Percentiles rank a stretch among this genome's conserved stretches.
Evolutionary conservation across 1,140 invertebrate species (phyloP).

Genomic region (Oryctes rhinoceros): DNA sequence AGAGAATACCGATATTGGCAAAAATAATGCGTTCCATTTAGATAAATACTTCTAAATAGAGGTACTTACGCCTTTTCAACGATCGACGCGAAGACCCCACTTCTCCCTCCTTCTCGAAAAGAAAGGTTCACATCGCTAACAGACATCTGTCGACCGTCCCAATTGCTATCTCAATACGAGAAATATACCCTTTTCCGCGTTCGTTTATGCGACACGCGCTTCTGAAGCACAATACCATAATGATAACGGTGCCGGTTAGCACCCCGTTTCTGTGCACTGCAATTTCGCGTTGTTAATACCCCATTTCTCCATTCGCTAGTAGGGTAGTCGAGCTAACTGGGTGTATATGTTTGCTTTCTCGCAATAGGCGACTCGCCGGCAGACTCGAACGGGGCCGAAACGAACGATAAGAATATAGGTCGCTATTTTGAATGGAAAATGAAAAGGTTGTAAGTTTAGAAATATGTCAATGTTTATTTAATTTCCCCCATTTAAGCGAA

Average conservation of each 20-base stretch:
- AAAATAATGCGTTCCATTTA: background rate
- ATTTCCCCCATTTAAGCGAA: background rate
- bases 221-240: background rate
- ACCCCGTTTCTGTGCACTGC: background rate
- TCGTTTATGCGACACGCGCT: constrained; percentile 6
- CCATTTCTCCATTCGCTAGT: background rate
- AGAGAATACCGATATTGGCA: background rate
- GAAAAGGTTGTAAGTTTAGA: background rate
- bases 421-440: background rate
- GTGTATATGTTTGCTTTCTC: background rate
- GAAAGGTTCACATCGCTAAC: background rate
- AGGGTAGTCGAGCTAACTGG: background rate
- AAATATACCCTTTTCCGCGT: background rate
- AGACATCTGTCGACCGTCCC: background rate
- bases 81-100: background rate
- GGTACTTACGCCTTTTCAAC: background rate
- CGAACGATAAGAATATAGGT: background rate
- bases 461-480: background rate
- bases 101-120: background rate
- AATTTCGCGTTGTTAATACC: constrained; percentile 3
- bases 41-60: background rate
- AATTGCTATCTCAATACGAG: constrained; percentile 2
- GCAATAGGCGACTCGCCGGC: background rate
- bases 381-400: background rate
- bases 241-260: background rate